Conservation (phyloP, 2,113 vertebrate genomes). For the Vombatus ursinus region DNA sequence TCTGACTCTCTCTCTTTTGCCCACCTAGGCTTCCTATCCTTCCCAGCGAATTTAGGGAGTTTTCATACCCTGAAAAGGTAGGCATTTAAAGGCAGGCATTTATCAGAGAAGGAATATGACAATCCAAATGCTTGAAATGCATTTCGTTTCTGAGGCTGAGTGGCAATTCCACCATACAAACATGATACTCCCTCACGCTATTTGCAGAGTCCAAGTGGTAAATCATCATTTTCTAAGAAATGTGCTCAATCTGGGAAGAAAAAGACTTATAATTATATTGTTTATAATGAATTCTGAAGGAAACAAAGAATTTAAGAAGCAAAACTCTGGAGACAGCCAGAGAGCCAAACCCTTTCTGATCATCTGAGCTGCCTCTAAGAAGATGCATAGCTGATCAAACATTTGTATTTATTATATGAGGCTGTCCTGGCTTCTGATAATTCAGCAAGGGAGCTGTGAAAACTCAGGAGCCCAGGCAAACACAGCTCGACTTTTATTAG, state of each 20-base stretch:
- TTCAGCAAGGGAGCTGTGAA: conserved; percentile 60
- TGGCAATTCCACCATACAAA: conserved; percentile 54
- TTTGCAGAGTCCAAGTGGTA: conserved; percentile 75
- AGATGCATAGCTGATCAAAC: conserved; percentile 78
- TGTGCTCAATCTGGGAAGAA: conserved; percentile 81
- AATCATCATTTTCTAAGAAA: conserved; percentile 82
- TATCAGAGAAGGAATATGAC: not conserved
- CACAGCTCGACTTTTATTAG: conserved; percentile 76
- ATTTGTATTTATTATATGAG: conserved; percentile 73
- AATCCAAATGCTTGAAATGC: conserved; percentile 31
- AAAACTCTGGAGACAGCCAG: conserved; percentile 76
- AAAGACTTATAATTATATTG: conserved; percentile 83
- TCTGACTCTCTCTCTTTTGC: not conserved
- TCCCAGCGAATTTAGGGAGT: not conserved
- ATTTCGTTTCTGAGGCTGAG: conserved; percentile 49
- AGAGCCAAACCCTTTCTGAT: conserved; percentile 65
- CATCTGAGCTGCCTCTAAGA: conserved; percentile 71
- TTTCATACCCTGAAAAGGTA: not conserved
- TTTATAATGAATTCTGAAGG: conserved; percentile 84
- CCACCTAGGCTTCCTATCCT: too few species aligned
- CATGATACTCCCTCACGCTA: conserved; percentile 67
- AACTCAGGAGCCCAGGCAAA: conserved; percentile 70
- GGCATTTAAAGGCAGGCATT: not conserved
- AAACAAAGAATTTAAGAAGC: conserved; percentile 84
- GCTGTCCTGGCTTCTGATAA: conserved; percentile 59